These are phyloP conservation scores for Lacerta bilineata DNA, from an alignment of 2,797 vertebrate genomes.

Conservation along the genomic window DNA sequence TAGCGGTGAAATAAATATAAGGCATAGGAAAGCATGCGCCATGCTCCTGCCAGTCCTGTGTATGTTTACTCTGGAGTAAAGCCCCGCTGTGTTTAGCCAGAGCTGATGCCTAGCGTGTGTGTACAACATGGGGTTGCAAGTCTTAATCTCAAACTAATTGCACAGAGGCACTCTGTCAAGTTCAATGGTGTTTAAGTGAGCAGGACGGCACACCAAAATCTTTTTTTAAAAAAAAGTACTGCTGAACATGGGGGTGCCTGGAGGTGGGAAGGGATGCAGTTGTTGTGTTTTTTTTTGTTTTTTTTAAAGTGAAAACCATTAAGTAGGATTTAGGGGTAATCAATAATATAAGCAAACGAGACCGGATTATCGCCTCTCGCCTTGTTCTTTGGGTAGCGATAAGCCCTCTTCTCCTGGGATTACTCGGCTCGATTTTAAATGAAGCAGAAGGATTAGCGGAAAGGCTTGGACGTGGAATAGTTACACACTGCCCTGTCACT, in stretches of 20 bases:
- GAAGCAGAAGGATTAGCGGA: constrained; percentile 21
- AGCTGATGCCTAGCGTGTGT: no score
- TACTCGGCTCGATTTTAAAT: constrained; percentile 20
- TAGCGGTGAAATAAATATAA: neutral
- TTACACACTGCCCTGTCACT: neutral
- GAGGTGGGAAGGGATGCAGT: neutral
- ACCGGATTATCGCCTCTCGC: constrained; percentile 6
- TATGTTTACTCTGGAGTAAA: neutral
- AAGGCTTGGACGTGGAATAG: neutral
- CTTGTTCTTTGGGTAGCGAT: constrained; percentile 5
- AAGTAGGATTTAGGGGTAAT: constrained; percentile 39
- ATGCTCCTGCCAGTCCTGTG: neutral
- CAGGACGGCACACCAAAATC: neutral
- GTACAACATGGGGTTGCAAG: no score
- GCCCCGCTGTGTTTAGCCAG: neutral
- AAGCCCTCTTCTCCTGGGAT: constrained; percentile 7
- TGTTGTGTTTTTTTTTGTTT: neutral
- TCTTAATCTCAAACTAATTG: neutral
- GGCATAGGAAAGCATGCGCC: neutral
- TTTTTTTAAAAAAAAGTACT: neutral
- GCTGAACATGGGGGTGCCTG: neutral
- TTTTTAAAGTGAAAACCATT: constrained; percentile 16
- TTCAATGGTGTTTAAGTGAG: neutral
- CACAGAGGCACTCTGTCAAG: neutral
- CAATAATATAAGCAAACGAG: constrained; percentile 31